phyloP scores from a whole-genome alignment of 1,140 invertebrate species.

The Cydia amplana region DNA sequence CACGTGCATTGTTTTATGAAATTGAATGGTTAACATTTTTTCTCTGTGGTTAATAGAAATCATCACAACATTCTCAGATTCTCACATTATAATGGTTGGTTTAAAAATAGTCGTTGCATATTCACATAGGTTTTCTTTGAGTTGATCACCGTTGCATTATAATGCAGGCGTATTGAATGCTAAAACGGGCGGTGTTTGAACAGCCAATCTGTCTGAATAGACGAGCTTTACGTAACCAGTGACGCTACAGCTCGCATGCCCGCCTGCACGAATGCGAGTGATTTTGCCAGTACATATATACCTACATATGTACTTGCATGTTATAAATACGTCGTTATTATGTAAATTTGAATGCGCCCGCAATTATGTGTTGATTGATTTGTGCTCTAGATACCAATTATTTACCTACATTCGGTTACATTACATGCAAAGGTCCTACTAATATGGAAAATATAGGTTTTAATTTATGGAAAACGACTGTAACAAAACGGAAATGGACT shows the following conservation, averaged over 20 bases:
- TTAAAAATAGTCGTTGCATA: conserved; percentile 15
- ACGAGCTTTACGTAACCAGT: conserved; percentile 19
- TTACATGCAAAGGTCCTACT: neutral
- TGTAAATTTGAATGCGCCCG: conserved; percentile 12
- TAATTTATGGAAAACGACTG: conserved; percentile 5
- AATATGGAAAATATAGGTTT: neutral
- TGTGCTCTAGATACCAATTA: conserved; percentile 10
- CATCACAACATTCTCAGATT: neutral
- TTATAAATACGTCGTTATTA: conserved; percentile 12
- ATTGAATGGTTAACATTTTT: conserved; percentile 7
- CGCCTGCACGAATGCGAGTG: neutral
- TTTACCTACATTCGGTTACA: neutral
- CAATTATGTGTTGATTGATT: conserved; percentile 15
- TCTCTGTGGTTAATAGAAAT: conserved; percentile 2
- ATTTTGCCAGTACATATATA: neutral
- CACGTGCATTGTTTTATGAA: conserved; percentile 5
- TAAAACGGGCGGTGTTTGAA: conserved; percentile 18
- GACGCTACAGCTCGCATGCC: conserved; percentile 3
- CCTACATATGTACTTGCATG: neutral
- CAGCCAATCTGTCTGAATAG: conserved; percentile 29
- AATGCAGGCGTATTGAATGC: conserved; percentile 7
- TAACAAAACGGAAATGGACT: conserved; percentile 3
- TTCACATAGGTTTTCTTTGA: conserved; percentile 17
- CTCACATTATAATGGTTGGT: neutral
- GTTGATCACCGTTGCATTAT: conserved; percentile 1